These are phyloP conservation scores for Pasiphila rectangulata DNA, from an alignment of 2,888 invertebrate genomes.

Conservation along the genomic window DNA sequence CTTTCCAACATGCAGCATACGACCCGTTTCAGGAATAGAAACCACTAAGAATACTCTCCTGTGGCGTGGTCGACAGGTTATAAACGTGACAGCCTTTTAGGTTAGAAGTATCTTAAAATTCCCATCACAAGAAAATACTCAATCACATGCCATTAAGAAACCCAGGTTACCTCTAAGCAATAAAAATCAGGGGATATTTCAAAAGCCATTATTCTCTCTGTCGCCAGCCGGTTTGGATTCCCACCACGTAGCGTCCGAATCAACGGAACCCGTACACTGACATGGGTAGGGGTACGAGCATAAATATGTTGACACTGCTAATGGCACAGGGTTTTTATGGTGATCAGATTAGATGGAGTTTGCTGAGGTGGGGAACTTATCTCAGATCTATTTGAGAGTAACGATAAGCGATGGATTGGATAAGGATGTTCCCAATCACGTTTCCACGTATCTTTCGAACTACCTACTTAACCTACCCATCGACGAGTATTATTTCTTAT, in stretches of 20 bases:
- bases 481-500: too few relatives aligned
- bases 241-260: conserved; percentile 18
- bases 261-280: conserved; percentile 19
- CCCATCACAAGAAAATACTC: neutral
- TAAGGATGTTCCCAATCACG: too few relatives aligned
- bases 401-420: too few relatives aligned
- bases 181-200: conserved; percentile 23
- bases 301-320: conserved; percentile 19
- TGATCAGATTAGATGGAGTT: neutral
- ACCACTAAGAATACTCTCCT: too few relatives aligned
- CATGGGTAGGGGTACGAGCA: conserved; percentile 19
- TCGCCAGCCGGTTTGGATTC: conserved; percentile 13
- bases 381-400: too few relatives aligned
- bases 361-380: neutral
- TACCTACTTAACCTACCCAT: too few relatives aligned
- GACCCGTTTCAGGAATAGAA: too few relatives aligned
- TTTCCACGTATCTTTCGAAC: too few relatives aligned
- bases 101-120: neutral
- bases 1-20: too few relatives aligned
- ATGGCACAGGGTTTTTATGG: conserved; percentile 9
- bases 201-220: conserved; percentile 20
- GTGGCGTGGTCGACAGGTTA: neutral
- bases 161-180: conserved; percentile 10
- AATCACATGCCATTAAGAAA: conserved; percentile 1
- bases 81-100: neutral